Conservation (phyloP, 2,113 vertebrate genomes). For the Opisthocomus hoazin region DNA sequence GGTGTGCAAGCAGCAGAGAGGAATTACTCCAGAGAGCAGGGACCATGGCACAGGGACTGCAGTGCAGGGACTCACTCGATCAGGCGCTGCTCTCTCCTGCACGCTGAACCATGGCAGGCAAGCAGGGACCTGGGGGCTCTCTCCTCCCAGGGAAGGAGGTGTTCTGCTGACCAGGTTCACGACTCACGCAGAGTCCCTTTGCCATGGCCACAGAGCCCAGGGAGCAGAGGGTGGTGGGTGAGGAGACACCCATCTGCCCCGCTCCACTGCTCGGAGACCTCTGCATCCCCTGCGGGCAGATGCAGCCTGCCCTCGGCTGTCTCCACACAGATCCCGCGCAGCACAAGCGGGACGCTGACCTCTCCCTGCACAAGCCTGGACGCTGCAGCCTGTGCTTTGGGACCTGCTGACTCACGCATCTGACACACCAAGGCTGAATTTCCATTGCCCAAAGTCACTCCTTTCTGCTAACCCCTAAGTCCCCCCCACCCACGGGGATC, state of each 20-base stretch:
- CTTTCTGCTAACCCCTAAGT: background rate
- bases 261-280: background rate
- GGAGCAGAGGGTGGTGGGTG: background rate
- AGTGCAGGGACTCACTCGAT: background rate
- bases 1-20: background rate
- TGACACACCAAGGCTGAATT: constrained; percentile 30
- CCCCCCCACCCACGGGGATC: background rate
- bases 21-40: background rate
- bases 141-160: background rate
- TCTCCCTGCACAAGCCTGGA: background rate
- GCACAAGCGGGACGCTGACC: fast-evolving
- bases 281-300: background rate
- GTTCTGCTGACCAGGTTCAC: background rate
- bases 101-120: fast-evolving
- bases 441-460: background rate
- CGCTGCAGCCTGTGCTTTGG: background rate
- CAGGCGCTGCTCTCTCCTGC: background rate
- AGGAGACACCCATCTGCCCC: background rate
- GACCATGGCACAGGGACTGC: background rate
- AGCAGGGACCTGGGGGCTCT: background rate
- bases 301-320: background rate
- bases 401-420: background rate
- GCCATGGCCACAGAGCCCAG: background rate
- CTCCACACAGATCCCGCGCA: background rate
- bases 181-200: background rate